Percentiles rank a stretch among this genome's conserved stretches.
Evolutionary conservation across 2,113 vertebrate species (phyloP).

Genomic region (Prunella himalayana): DNA sequence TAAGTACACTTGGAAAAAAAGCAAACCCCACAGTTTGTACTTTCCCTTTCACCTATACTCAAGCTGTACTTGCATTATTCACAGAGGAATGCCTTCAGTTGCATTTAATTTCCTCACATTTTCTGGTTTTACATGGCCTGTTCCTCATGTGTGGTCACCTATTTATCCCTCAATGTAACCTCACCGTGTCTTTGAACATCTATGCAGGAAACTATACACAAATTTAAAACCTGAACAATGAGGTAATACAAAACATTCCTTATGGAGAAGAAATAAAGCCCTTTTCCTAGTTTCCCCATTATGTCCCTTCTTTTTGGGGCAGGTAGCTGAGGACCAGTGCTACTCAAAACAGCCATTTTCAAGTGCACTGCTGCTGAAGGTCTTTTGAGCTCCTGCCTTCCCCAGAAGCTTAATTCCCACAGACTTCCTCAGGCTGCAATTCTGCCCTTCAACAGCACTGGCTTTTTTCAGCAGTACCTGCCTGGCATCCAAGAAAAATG

Average conservation of each 20-base stretch:
- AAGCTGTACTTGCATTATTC: neutral
- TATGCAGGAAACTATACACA: neutral
- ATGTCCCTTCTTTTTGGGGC: neutral
- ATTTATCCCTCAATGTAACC: neutral
- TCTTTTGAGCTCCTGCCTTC: neutral
- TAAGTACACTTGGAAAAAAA: neutral
- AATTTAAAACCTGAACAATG: neutral
- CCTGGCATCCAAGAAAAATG: neutral
- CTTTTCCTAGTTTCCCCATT: neutral
- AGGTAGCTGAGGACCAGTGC: neutral
- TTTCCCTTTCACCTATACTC: neutral
- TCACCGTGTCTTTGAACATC: neutral
- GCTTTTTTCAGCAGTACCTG: neutral
- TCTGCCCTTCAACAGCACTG: neutral
- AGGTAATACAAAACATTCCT: neutral
- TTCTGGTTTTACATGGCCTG: accelerated
- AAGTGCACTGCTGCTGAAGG: neutral
- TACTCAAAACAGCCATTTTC: neutral
- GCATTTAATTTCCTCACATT: neutral
- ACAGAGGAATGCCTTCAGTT: neutral
- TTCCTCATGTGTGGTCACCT: neutral
- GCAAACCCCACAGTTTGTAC: neutral
- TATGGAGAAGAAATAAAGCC: neutral
- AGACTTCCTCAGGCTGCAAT: neutral
- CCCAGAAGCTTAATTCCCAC: neutral